Base-by-base conservation (phyloP, 2,797 vertebrate genomes). In the Jordanella pulchra region DNA sequence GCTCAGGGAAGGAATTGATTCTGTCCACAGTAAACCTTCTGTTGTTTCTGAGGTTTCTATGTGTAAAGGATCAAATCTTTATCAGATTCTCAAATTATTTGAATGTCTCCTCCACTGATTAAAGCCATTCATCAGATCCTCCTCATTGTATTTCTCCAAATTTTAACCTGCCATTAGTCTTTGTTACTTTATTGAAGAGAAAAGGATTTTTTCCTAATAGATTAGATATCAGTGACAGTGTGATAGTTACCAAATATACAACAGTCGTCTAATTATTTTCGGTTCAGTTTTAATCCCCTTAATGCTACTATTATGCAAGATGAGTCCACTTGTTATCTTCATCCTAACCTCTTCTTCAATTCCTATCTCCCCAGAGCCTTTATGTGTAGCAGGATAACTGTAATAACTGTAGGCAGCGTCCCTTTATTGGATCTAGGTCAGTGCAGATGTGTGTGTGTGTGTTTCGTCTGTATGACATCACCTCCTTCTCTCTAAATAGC, bases 371-470 rank as follows among this genome's bases (percentile, higher is more conserved):
- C 82, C 54, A 53, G 80, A 86, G 82, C 69, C 71, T 85, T 86
- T 82, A 66, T 89, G 75, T 88, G 85, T 87, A 80, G 80, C 79
- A 83, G 76, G 66, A 81, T 90, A 73, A 84, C 79, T 82, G 84
- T 85, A 89, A 83, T 89, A 73, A 84, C 82, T 82, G 84, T 84
- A 89, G 86, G 88, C 79, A 42, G 81, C 39, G 2, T 63, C 66
- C 78, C 86, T 77, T 72, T 82, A 81, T 76, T 81, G 83, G 89
- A 93, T 92, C 80, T 91, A 90, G 93, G 90, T 93, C 91, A 92
- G 65, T 82, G 77, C 64, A 80, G 77, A 83, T 87, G 69, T 61
- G 69, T 65, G 56, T 48, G 50, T 72, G 67, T 60, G 72, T 72
- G 69, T 61, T 53, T 69, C 69, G 53, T 75, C 44, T 77, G 72